These are phyloP conservation scores for Sphyrna mokarran DNA, from an alignment of 2,113 vertebrate species.

Conservation along the genomic window DNA sequence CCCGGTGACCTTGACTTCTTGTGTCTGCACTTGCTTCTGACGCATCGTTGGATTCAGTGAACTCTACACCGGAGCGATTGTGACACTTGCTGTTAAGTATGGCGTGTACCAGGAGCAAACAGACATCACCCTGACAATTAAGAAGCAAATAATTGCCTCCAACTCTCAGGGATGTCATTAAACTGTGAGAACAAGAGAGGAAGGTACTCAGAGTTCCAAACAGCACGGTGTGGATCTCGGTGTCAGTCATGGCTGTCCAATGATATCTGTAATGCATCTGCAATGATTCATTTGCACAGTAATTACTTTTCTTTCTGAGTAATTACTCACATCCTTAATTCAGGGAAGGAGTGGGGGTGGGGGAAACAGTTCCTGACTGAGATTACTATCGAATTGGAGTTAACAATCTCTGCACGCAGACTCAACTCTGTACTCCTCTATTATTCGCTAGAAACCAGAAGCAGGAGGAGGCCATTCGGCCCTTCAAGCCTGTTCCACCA, in stretches of 20 bases:
- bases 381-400: neutral
- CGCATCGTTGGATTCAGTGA: neutral
- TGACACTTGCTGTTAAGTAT: neutral
- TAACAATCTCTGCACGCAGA: neutral
- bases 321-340: neutral
- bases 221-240: neutral
- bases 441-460: neutral
- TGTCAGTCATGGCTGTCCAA: neutral
- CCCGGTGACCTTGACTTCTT: neutral
- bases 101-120: neutral
- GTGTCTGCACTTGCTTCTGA: neutral
- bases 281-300: neutral
- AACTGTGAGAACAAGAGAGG: neutral
- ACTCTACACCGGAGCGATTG: neutral
- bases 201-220: neutral
- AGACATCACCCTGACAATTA: neutral
- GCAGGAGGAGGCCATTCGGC: too few relatives aligned
- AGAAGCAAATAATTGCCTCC: neutral
- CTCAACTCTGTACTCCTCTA: neutral
- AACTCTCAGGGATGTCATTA: neutral
- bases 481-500: too few relatives aligned
- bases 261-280: neutral
- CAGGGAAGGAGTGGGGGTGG: neutral
- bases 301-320: neutral
- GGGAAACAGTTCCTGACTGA: neutral